phyloP scores from a whole-genome alignment of 1,140 invertebrate species.

The Procambarus virginalis region DNA sequence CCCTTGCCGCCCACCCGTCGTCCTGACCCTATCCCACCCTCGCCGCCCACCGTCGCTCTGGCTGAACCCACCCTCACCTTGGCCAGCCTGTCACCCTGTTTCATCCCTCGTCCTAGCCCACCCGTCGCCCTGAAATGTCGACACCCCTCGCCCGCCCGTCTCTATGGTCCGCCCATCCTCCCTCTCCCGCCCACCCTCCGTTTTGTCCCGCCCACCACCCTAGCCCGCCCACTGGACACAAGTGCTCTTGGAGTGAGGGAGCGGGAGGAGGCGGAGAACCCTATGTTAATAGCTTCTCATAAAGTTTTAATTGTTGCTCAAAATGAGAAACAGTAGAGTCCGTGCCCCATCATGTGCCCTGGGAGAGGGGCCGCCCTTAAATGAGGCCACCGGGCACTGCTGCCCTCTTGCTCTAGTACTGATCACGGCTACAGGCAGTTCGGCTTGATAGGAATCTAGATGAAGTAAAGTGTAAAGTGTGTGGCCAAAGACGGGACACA shows the following conservation, averaged over 20 bases:
- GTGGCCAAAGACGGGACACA: too few species aligned
- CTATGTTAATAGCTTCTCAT: conserved; percentile 57
- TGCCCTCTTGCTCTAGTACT: background rate
- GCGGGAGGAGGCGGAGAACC: conserved; percentile 16
- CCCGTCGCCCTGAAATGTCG: background rate
- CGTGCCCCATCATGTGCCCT: background rate
- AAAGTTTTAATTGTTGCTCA: conserved; percentile 61
- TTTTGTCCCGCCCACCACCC: too few species aligned
- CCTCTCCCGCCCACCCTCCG: too few species aligned
- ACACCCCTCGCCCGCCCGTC: background rate
- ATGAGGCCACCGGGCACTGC: conserved; percentile 2
- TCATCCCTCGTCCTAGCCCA: too few species aligned
- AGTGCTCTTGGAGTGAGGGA: background rate
- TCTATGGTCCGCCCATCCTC: background rate
- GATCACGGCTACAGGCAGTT: too few species aligned
- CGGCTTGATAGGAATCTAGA: too few species aligned
- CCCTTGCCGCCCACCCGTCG: too few species aligned
- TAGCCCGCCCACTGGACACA: background rate
- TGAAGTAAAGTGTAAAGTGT: too few species aligned
- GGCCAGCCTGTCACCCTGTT: too few species aligned
- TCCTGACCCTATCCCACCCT: background rate
- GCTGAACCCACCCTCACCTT: background rate
- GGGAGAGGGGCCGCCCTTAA: background rate
- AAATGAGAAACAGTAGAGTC: conserved; percentile 63
- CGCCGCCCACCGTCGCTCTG: background rate